phyloP scores from a whole-genome alignment of 1,140 invertebrate genomes.

The Cephus cinctus region DNA sequence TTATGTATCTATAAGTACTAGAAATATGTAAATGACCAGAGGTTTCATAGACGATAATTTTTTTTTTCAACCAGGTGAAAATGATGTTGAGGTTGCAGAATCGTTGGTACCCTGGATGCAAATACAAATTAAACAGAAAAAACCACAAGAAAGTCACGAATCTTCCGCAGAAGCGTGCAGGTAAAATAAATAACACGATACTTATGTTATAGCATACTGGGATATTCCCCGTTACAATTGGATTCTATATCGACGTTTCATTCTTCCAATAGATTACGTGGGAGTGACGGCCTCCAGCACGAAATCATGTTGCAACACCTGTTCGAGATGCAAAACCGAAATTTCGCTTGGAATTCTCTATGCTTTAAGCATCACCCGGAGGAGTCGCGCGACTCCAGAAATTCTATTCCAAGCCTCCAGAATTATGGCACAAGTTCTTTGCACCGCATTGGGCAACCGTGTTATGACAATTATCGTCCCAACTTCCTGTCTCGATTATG shows the following conservation, averaged over 20 bases:
- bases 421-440: slow-evolving; percentile 30
- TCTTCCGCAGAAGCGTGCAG: slow-evolving; percentile 30
- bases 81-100: slow-evolving; percentile 73
- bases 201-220: slow-evolving; percentile 8
- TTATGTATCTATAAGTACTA: not conserved
- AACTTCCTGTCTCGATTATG: slow-evolving; percentile 26
- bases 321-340: slow-evolving; percentile 56
- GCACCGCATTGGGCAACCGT: slow-evolving; percentile 19
- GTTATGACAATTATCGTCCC: slow-evolving; percentile 24
- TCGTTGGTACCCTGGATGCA: slow-evolving; percentile 44
- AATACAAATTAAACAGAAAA: slow-evolving; percentile 35
- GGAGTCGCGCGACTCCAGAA: slow-evolving; percentile 29
- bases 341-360: slow-evolving; percentile 38
- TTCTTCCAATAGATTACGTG: slow-evolving; percentile 23
- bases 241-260: not conserved
- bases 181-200: slow-evolving; percentile 18
- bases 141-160: slow-evolving; percentile 33
- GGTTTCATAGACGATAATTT: slow-evolving; percentile 1
- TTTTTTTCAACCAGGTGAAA: slow-evolving; percentile 61
- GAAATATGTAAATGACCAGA: not conserved
- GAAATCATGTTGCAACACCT: slow-evolving; percentile 58
- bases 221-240: too few species aligned
- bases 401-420: slow-evolving; percentile 25
- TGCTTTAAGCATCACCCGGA: slow-evolving; percentile 37
- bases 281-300: slow-evolving; percentile 45